Evolutionary conservation across 1,140 invertebrate species (phyloP), one percentile per base, ranked within the genome.

Genomic region (Idris sp.): DNA sequence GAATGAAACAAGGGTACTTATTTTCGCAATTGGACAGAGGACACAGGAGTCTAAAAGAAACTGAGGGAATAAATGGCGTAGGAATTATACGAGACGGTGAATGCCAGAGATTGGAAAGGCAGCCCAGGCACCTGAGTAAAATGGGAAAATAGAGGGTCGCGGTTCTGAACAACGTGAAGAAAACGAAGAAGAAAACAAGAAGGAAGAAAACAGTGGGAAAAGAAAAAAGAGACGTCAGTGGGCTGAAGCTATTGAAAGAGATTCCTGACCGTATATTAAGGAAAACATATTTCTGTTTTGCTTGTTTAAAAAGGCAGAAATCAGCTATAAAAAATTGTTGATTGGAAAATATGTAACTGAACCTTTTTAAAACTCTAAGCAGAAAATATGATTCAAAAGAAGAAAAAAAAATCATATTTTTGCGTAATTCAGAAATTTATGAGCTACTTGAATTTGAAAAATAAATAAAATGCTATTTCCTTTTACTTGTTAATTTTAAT

Each of bases 21-120:
- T 74, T 68, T 41, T 56, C 16, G 38, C 44, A 35, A 59, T 58
- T n/a, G n/a, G n/a, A n/a, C n/a, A n/a, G n/a, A n/a, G n/a, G n/a
- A n/a, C n/a, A n/a, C n/a, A n/a, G n/a, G n/a, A n/a, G n/a, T n/a
- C n/a, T n/a, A n/a, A n/a, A n/a, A n/a, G n/a, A n/a, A n/a, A n/a
- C 51, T 51, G 19, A 41, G 13, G 46, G 48, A 54, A 36, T 33
- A 56, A 61, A 54, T 18, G 40, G 15, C 25, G 54, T 36, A 74
- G 53, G 28, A 68, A 56, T 62, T 56, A 48, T 53, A 48, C 40
- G 61, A 73, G 38, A 73, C 46, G 30, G 19, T 51, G 46, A 59
- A 65, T 61, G 48, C 46, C 14, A 61, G 48, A 74, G 53, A 74
- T 74, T 74, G 53, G 71, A 68, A 74, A 61, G 41, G 40, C 38